phyloP scores from a whole-genome alignment of 2,113 vertebrate species.

The Nyctibius bracteatus region DNA sequence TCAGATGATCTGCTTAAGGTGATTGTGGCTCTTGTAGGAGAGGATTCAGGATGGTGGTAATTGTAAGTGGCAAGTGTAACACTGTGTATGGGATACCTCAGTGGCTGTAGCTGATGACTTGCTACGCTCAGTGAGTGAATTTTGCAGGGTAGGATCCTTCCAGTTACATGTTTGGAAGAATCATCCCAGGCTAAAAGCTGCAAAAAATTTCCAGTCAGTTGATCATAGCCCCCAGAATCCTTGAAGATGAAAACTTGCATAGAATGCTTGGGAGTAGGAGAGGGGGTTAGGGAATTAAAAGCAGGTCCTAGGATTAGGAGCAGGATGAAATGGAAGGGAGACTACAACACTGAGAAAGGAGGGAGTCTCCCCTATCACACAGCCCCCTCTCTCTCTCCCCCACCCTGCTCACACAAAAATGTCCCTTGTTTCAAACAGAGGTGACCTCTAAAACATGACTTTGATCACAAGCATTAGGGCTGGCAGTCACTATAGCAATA shows the following conservation, averaged over 20 bases:
- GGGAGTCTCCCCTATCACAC: neutral
- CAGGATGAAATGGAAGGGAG: neutral
- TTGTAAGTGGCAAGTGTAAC: neutral
- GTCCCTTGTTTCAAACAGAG: neutral
- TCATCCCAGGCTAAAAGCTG: neutral
- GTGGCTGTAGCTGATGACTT: neutral
- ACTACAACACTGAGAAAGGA: neutral
- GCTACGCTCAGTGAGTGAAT: neutral
- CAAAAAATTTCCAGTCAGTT: neutral
- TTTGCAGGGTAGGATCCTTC: neutral
- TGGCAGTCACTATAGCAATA: slow-evolving; percentile 29
- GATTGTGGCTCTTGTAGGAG: neutral
- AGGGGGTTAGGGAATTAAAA: neutral
- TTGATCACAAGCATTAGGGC: slow-evolving; percentile 53
- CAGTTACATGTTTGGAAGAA: neutral
- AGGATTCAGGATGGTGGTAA: neutral
- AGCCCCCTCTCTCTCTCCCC: neutral
- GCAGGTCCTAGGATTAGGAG: neutral
- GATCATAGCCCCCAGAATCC: neutral
- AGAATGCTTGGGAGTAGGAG: neutral
- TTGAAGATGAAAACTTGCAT: neutral
- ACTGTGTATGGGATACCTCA: neutral
- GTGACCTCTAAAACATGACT: slow-evolving; percentile 35
- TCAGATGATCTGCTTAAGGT: neutral
- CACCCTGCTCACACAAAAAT: neutral